A percentile compares a stretch with the other conserved stretches of the same genome.
These are phyloP conservation scores for Linepithema humile DNA, from an alignment of 1,140 invertebrate species.

Conservation along the genomic window DNA sequence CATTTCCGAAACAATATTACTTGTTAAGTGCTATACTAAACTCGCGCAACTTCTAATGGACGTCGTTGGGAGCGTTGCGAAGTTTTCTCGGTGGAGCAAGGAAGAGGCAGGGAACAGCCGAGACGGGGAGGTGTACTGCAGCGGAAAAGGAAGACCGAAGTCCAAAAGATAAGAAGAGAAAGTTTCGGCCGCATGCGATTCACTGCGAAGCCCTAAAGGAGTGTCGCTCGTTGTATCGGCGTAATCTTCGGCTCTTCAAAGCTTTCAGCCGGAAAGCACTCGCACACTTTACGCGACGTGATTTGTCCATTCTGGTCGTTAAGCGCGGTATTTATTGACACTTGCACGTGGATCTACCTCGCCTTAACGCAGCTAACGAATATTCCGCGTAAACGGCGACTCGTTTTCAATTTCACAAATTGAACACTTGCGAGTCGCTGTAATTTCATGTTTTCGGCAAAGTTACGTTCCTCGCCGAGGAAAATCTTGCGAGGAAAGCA, in stretches of 20 bases:
- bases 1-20: constrained; percentile 69
- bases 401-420: constrained; percentile 16
- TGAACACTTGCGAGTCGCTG: constrained; percentile 2
- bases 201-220: constrained; percentile 46
- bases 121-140: not conserved
- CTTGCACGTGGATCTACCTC: not conserved
- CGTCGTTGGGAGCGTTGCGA: constrained; percentile 63
- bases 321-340: constrained; percentile 17
- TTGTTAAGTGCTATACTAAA: constrained; percentile 68
- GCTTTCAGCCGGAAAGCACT: constrained; percentile 4
- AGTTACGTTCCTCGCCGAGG: not conserved
- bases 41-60: constrained; percentile 70
- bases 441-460: constrained; percentile 1
- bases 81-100: constrained; percentile 43
- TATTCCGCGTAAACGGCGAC: constrained; percentile 5
- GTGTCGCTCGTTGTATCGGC: constrained; percentile 48
- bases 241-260: constrained; percentile 53
- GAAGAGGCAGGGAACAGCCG: not conserved
- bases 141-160: constrained; percentile 37
- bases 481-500: not conserved
- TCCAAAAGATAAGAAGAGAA: constrained; percentile 55
- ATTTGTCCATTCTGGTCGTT: constrained; percentile 25
- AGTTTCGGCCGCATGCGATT: constrained; percentile 61
- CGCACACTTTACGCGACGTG: constrained; percentile 23
- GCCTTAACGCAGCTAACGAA: not conserved